Percentiles rank a stretch among this genome's conserved stretches.
phyloP scores from a whole-genome alignment of 2,113 vertebrate species.

The Engystomops pustulosus region DNA sequence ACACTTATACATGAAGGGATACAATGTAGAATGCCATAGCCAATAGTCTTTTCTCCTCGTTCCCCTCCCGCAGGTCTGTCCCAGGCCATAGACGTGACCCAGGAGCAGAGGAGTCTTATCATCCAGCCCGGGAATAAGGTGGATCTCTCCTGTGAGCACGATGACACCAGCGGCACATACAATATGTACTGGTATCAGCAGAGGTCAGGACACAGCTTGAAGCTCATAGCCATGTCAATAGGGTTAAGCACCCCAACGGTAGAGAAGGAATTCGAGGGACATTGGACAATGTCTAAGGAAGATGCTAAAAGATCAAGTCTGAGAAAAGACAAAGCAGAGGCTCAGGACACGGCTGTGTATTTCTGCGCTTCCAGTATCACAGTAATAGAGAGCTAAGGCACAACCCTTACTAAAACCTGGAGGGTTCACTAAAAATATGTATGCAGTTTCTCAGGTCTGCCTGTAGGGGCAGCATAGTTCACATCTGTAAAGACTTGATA shows the following conservation, averaged over 20 bases:
- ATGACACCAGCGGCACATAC: background rate
- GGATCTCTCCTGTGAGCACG: slow-evolving; percentile 4
- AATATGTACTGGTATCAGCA: slow-evolving; percentile 49
- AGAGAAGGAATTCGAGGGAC: background rate
- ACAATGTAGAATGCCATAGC: no score
- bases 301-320: background rate
- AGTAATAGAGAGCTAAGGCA: background rate
- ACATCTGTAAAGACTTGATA: no score
- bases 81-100: slow-evolving; percentile 3
- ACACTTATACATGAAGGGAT: no score
- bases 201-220: slow-evolving; percentile 12
- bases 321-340: background rate
- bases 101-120: background rate
- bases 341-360: slow-evolving; percentile 16
- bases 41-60: no score
- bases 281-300: background rate
- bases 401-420: slow-evolving; percentile 19
- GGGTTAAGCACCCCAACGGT: background rate
- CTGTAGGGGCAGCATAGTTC: slow-evolving; percentile 9
- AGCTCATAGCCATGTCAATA: slow-evolving; percentile 9
- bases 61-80: background rate
- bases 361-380: slow-evolving; percentile 47
- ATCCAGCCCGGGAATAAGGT: background rate
- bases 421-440: no score
- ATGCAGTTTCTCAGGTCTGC: background rate